A percentile compares a stretch with the other conserved stretches of the same genome.
Evolutionary conservation across 2,797 vertebrate genomes (phyloP).

Genomic region (Diglossa cyanea): DNA sequence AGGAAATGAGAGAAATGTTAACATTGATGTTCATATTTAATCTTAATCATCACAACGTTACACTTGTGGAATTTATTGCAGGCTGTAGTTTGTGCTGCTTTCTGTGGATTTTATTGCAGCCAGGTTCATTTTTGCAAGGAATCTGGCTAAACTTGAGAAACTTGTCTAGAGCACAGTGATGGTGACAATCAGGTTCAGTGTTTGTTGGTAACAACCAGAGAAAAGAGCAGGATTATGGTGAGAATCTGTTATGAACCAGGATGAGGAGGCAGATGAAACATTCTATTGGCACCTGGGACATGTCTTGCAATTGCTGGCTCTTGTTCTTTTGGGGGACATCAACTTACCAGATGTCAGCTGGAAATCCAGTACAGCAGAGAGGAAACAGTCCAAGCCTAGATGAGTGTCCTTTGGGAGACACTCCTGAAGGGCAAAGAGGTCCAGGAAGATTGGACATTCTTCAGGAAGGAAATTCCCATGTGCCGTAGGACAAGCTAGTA

Average conservation of each 20-base stretch:
- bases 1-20: background rate
- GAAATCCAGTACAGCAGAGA: background rate
- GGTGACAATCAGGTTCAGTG: no score
- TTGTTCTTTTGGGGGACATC: background rate
- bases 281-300: background rate
- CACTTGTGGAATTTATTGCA: background rate
- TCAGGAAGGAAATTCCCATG: background rate
- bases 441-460: background rate
- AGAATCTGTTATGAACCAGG: background rate
- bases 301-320: accelerated
- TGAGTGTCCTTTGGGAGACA: background rate
- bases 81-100: background rate
- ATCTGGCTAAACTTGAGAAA: accelerated
- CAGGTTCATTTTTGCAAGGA: background rate
- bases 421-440: background rate
- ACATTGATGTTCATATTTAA: background rate
- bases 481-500: background rate
- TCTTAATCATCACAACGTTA: background rate
- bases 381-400: background rate
- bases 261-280: background rate
- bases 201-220: background rate
- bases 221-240: background rate
- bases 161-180: background rate
- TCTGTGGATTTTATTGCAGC: background rate
- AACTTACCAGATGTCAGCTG: background rate